Evolutionary conservation across 2,888 invertebrate species (phyloP).

Genomic region (Scaptomyza tumidula): DNA sequence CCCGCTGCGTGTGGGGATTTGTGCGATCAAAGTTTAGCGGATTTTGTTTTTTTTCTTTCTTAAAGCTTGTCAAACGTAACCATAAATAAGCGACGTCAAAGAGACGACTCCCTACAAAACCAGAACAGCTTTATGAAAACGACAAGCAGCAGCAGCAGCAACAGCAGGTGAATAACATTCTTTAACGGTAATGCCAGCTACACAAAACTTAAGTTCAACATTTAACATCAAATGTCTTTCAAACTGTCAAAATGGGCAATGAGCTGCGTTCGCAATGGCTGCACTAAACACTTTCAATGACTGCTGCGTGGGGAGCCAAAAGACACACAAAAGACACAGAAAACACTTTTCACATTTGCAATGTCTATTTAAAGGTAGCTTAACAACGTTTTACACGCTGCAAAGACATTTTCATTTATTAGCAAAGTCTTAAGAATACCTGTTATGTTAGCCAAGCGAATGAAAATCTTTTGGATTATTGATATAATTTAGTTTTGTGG

Average conservation of each 20-base stretch:
- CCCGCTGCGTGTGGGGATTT: slow-evolving; percentile 37
- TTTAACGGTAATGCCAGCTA: slow-evolving; percentile 53
- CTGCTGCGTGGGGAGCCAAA: slow-evolving; percentile 7
- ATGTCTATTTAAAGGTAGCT: too few relatives aligned
- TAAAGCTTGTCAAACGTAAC: slow-evolving; percentile 71
- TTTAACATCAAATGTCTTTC: slow-evolving; percentile 50
- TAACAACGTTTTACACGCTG: neutral
- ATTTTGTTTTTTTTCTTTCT: slow-evolving; percentile 51
- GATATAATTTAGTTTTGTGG: too few relatives aligned
- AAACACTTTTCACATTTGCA: neutral
- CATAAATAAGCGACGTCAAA: slow-evolving; percentile 64
- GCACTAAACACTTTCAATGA: slow-evolving; percentile 29
- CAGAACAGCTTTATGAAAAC: slow-evolving; percentile 24
- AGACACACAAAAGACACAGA: neutral
- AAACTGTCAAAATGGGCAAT: slow-evolving; percentile 41
- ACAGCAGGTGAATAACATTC: slow-evolving; percentile 59
- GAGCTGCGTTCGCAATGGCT: slow-evolving; percentile 19
- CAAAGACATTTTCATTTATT: neutral
- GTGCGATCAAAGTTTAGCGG: slow-evolving; percentile 68
- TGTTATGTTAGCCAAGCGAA: neutral
- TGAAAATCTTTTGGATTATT: too few relatives aligned
- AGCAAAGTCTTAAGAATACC: neutral
- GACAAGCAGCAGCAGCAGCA: slow-evolving; percentile 5
- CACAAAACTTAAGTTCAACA: slow-evolving; percentile 45
- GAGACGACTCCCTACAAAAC: slow-evolving; percentile 1